Percentiles rank a stretch among this genome's conserved stretches.
Evolutionary conservation across 2,797 vertebrate genomes (phyloP).

Genomic region (Acanthornis magna): DNA sequence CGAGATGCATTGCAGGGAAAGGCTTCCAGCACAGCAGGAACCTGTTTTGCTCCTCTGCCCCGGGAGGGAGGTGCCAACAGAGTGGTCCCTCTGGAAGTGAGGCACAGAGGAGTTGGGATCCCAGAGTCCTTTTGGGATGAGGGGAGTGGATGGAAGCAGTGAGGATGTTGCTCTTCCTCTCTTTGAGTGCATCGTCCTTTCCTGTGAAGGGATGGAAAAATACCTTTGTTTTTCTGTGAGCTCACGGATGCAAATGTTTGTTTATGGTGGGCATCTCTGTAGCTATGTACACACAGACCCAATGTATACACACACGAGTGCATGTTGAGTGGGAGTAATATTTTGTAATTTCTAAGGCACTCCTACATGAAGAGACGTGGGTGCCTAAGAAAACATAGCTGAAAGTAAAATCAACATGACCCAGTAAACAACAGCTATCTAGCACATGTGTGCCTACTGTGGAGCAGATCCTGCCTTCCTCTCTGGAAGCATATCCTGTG

Average conservation of each 20-base stretch:
- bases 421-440: constrained; percentile 58
- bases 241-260: constrained; percentile 14
- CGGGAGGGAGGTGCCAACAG: not conserved
- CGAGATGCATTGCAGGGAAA: not conserved
- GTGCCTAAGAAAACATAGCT: constrained; percentile 56
- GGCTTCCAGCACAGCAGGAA: not conserved
- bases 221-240: constrained; percentile 28
- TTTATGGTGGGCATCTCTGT: constrained; percentile 47
- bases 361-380: constrained; percentile 47
- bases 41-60: not conserved
- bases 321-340: constrained; percentile 54
- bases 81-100: not conserved
- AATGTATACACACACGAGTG: constrained; percentile 21
- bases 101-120: fast-evolving
- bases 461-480: constrained; percentile 9
- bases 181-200: not conserved
- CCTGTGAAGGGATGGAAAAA: not conserved
- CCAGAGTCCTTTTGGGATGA: not conserved
- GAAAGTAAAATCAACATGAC: constrained; percentile 58
- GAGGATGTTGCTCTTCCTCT: not conserved
- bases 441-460: constrained; percentile 42
- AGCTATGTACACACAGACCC: constrained; percentile 37
- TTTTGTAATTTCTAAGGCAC: constrained; percentile 57
- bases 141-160: not conserved
- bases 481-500: not conserved